Evolutionary conservation across 37 sponge, comb jelly and placozoan genomes (phyloP), one percentile per base, ranked within the genome.

Genomic region (Halisarca cf. caerulea): DNA sequence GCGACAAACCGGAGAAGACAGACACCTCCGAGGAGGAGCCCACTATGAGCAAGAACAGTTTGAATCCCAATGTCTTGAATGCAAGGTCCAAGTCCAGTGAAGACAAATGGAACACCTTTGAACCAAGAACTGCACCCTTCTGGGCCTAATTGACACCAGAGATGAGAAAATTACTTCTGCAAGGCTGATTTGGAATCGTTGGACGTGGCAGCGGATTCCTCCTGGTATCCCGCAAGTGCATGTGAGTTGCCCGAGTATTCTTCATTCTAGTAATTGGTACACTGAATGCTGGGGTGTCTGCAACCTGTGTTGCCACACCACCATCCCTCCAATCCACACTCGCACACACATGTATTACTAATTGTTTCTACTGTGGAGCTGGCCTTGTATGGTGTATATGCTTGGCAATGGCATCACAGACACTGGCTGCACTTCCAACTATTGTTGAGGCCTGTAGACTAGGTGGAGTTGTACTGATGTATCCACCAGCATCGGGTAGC

Each of bases 161-260:
- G 77, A 74, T 18, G 44, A 39, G 44, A 1, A 74, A 21, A 74
- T 74, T 2, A 23, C 38, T 4, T 11, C 11, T 3, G 38, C 18
- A 37, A 39, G 24, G 77, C 32, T n/a, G 36, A 41, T 5, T 20
- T 74, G 34, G 79, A 80, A 44, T 53, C 35, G n/a, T 55, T 89
- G 44, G 4, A 18, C 35, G 4, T 17, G 30, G 33, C 69, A 68
- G 69, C 41, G 2, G 36, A 2, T 2, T 41, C 30, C 69, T 47
- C 6, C 51, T 11, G n/a, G n/a, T n/a, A 11, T 11, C 51, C 6
- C 9, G 9, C 11, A 6, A 14, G 11, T 11, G 51, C 51, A 47
- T 14, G 9, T 47, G 51, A 47, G 51, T 6, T 11, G 9, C 51
- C 51, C 51, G 51, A 11, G 9, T 6, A 6, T 11, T 47, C 6